Conservation (phyloP, 2,888 invertebrate species). For the Ischnus inquisitorius region DNA sequence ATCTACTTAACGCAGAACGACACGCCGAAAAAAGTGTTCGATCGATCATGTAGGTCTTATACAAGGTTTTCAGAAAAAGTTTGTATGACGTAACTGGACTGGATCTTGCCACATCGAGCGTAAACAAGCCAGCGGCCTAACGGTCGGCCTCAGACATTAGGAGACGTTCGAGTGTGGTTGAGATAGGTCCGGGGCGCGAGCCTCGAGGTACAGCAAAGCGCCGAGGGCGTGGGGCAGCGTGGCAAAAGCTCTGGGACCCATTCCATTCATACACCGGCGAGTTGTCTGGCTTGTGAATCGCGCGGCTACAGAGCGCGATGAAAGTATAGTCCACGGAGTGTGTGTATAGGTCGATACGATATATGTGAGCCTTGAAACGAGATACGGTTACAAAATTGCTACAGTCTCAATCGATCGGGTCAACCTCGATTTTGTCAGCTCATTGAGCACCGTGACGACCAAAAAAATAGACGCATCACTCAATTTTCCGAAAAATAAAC, state of each 20-base stretch:
- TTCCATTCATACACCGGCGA: constrained; percentile 74
- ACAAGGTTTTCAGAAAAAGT: background rate
- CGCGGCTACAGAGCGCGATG: constrained; percentile 31
- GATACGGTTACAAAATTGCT: background rate
- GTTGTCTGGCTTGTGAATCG: constrained; percentile 35
- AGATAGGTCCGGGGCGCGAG: constrained; percentile 77
- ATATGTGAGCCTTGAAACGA: background rate
- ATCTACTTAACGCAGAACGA: too few relatives aligned
- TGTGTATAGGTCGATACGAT: background rate
- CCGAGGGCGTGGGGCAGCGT: constrained; percentile 65
- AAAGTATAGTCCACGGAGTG: background rate
- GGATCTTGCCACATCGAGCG: constrained; percentile 7
- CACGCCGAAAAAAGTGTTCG: too few relatives aligned
- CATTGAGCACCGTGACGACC: background rate
- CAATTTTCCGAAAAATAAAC: background rate
- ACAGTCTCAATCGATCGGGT: background rate
- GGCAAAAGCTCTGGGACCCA: constrained; percentile 71
- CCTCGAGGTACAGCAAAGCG: constrained; percentile 52
- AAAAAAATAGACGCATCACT: background rate
- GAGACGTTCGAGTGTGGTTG: constrained; percentile 68
- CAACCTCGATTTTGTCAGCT: background rate
- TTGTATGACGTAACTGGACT: background rate
- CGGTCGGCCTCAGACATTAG: constrained; percentile 54
- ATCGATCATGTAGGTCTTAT: background rate
- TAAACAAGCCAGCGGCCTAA: constrained; percentile 12